phyloP scores from a whole-genome alignment of 2,888 invertebrate species.

The Microctonus aethiopoides region DNA sequence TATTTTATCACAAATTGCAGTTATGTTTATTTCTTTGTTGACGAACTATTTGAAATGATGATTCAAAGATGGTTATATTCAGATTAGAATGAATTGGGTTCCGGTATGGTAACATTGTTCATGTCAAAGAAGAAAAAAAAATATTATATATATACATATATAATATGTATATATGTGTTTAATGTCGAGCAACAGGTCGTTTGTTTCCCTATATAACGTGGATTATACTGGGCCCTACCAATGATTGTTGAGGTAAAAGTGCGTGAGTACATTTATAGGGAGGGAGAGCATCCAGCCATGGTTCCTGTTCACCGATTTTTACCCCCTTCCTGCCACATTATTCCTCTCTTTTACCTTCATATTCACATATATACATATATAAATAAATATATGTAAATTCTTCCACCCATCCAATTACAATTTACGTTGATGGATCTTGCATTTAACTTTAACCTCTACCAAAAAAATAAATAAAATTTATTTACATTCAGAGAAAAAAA shows the following conservation, averaged over 20 bases:
- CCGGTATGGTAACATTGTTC: constrained; percentile 21
- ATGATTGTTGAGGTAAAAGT: constrained; percentile 51
- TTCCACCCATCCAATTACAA: constrained; percentile 3
- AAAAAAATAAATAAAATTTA: too few relatives aligned
- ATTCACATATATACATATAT: too few relatives aligned
- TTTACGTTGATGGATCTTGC: constrained; percentile 11
- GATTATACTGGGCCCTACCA: constrained; percentile 31
- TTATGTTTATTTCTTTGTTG: not conserved
- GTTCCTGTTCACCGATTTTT: constrained; percentile 65
- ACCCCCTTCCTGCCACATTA: constrained; percentile 58
- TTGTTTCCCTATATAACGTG: constrained; percentile 32
- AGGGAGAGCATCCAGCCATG: constrained; percentile 64
- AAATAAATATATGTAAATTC: not conserved
- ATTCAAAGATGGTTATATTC: constrained; percentile 17
- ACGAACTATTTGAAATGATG: constrained; percentile 4
- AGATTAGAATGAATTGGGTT: constrained; percentile 26
- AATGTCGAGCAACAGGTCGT: constrained; percentile 44
- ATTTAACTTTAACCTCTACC: not conserved
- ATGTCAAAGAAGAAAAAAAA: constrained; percentile 8
- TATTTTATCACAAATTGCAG: not conserved
- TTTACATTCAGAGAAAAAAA: too few relatives aligned
- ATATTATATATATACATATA: too few relatives aligned
- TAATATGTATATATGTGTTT: not conserved
- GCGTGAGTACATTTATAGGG: constrained; percentile 56
- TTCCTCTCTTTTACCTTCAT: constrained; percentile 34